Base-by-base conservation (phyloP, 2,888 invertebrate genomes). In the Leucophenga maculata region DNA sequence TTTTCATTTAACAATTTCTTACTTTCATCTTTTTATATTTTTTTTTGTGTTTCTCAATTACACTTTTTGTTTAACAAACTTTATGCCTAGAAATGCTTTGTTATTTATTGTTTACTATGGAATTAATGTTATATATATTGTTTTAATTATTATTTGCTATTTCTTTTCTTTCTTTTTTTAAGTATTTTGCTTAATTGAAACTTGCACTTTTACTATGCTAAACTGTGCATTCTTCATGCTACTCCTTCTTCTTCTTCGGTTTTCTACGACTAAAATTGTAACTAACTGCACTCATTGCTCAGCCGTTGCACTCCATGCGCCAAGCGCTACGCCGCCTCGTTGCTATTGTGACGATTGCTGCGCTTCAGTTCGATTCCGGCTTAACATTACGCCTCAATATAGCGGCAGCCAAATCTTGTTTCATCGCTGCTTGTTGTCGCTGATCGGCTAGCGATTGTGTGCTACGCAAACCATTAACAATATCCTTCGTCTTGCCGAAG, bases 401-500 rank as follows among this genome's bases (percentile, higher is more conserved):
- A 69, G 95, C 97, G 52, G 92, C 92, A 18, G 95, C 96, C 75
- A 97, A 90, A 88, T 97, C 96, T 87, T 94, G 94, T 86, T 94
- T 93, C 84, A 97, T 91, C 59, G 94, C 95, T 48, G 94, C 94
- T 85, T 95, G 95, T 87, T 94, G 94, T 77, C 93, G 92, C 81
- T 94, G 94, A 88, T 97, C 96, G 62, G 95, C 94, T 69, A 97
- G 74, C 9, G 95, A 93, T 84, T 95, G 94, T 76, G 96, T 93
- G 55, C 92, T 91, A 67, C 97, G 92, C 79, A 99, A 91, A 13
- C 97, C 97, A 87, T 97, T 97, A 71, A 99, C 97, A 85, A 99
- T 98, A 89, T 98, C 98, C 89, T 96, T 97, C 67, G 99, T 99
- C 90, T 99, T 99, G 87, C 98, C 97, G 90, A 99, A 99, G 90